These are phyloP conservation scores for Stomorhina lunata DNA, from an alignment of 2,888 invertebrate genomes.

Conservation along the genomic window DNA sequence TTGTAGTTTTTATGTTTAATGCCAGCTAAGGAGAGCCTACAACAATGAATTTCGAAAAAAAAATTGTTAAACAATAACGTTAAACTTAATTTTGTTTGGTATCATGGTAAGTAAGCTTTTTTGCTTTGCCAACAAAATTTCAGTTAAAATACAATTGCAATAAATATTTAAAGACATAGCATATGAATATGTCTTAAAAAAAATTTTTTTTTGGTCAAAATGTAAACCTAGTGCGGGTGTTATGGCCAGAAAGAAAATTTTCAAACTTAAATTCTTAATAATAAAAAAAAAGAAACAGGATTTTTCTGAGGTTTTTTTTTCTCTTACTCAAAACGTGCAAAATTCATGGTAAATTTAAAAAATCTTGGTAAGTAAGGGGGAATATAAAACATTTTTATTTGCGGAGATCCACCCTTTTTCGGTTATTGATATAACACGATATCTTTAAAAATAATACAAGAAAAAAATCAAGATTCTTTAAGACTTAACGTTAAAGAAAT, in stretches of 20 bases:
- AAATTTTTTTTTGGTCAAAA: too few relatives aligned
- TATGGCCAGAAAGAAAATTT: conserved; percentile 6
- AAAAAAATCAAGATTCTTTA: neutral
- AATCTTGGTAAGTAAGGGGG: conserved; percentile 49
- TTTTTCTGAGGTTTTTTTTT: conserved; percentile 25
- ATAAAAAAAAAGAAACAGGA: conserved; percentile 53
- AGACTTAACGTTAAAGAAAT: conserved; percentile 42
- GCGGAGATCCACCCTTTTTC: conserved; percentile 78
- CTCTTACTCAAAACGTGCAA: conserved; percentile 55
- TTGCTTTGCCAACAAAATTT: too few relatives aligned
- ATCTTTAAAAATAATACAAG: conserved; percentile 64
- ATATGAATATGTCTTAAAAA: too few relatives aligned
- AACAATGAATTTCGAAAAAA: conserved; percentile 64
- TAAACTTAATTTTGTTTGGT: conserved; percentile 61
- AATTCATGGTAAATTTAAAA: conserved; percentile 55
- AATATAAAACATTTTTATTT: conserved; percentile 67
- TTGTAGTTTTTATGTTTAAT: neutral
- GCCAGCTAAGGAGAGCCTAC: conserved; percentile 46
- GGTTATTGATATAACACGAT: conserved; percentile 79
- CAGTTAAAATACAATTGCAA: conserved; percentile 48
- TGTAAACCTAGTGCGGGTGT: conserved; percentile 58
- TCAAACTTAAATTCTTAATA: too few relatives aligned
- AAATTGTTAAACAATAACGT: conserved; percentile 65
- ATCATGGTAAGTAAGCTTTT: conserved; percentile 61
- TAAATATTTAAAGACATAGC: too few relatives aligned